A percentile compares a stretch with the other conserved stretches of the same genome.
These are phyloP conservation scores for Pygmarrhopalites habei DNA, from an alignment of 1,140 invertebrate genomes.

Conservation along the genomic window DNA sequence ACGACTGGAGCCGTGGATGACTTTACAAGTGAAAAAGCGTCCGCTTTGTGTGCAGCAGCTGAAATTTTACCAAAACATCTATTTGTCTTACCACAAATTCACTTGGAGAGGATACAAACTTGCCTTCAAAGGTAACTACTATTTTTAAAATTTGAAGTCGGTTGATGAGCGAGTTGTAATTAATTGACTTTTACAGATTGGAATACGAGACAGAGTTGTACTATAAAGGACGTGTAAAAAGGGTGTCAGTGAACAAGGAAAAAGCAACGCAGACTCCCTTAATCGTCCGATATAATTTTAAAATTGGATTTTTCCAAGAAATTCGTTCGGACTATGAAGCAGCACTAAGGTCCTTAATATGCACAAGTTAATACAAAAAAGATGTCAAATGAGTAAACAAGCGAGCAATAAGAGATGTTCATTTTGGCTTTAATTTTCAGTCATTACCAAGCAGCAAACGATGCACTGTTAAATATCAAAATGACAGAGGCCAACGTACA, in stretches of 20 bases:
- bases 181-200: slow-evolving; percentile 67
- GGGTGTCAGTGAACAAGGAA: slow-evolving; percentile 65
- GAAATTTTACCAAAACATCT: slow-evolving; percentile 85
- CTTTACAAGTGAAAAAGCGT: slow-evolving; percentile 76
- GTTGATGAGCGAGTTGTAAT: too few relatives aligned
- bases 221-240: slow-evolving; percentile 80
- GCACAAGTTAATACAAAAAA: too few relatives aligned
- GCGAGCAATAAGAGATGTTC: too few relatives aligned
- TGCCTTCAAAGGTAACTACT: slow-evolving; percentile 30
- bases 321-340: slow-evolving; percentile 79
- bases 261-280: slow-evolving; percentile 85
- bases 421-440: slow-evolving; percentile 55
- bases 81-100: slow-evolving; percentile 66
- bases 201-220: slow-evolving; percentile 90
- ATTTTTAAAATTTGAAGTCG: slow-evolving; percentile 12
- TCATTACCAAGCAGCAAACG: slow-evolving; percentile 82
- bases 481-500: slow-evolving; percentile 81
- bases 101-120: slow-evolving; percentile 32
- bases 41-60: slow-evolving; percentile 78
- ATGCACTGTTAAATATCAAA: slow-evolving; percentile 49
- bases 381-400: too few relatives aligned
- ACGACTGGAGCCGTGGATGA: slow-evolving; percentile 68
- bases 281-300: slow-evolving; percentile 93
- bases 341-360: slow-evolving; percentile 48
- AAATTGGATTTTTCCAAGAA: slow-evolving; percentile 94